Conservation (phyloP, 1,140 invertebrate genomes). For the Zaprionus camerounensis region DNA sequence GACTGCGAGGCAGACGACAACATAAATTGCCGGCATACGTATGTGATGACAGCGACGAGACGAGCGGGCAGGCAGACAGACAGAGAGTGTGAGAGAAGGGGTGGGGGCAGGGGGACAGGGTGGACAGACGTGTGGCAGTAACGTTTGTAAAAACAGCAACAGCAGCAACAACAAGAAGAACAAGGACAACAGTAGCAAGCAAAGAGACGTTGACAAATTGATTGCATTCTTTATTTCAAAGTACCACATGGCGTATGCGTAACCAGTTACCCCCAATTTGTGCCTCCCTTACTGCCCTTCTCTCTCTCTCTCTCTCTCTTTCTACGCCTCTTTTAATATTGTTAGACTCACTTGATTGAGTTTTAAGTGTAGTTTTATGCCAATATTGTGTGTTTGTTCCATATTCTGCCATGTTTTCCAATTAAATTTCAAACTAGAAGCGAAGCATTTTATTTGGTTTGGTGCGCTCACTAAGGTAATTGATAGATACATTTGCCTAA, state of each 20-base stretch:
- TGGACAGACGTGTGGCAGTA: slow-evolving; percentile 5
- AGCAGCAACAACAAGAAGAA: slow-evolving; percentile 3
- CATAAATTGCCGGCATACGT: slow-evolving; percentile 79
- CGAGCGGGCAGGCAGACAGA: slow-evolving; percentile 35
- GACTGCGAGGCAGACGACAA: slow-evolving; percentile 55
- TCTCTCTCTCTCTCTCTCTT: not conserved
- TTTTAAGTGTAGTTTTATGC: slow-evolving; percentile 75
- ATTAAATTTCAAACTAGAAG: slow-evolving; percentile 64
- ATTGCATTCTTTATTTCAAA: slow-evolving; percentile 80
- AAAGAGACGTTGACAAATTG: slow-evolving; percentile 78
- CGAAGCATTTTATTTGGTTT: slow-evolving; percentile 23
- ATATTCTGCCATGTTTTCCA: slow-evolving; percentile 27
- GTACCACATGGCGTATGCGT: slow-evolving; percentile 74
- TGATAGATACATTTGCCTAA: slow-evolving; percentile 7
- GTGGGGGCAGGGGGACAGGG: not conserved
- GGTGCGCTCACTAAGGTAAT: slow-evolving; percentile 19
- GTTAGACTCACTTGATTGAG: slow-evolving; percentile 80
- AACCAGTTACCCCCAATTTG: slow-evolving; percentile 25
- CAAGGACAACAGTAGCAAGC: slow-evolving; percentile 9
- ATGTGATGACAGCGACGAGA: slow-evolving; percentile 69
- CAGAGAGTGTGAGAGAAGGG: not conserved
- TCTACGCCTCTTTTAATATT: slow-evolving; percentile 65
- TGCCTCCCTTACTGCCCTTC: not conserved
- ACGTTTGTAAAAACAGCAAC: slow-evolving; percentile 35
- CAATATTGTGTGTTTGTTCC: slow-evolving; percentile 56